Evolutionary conservation across 2,797 vertebrate species (phyloP).

Genomic region (Catostomus latipinnis): DNA sequence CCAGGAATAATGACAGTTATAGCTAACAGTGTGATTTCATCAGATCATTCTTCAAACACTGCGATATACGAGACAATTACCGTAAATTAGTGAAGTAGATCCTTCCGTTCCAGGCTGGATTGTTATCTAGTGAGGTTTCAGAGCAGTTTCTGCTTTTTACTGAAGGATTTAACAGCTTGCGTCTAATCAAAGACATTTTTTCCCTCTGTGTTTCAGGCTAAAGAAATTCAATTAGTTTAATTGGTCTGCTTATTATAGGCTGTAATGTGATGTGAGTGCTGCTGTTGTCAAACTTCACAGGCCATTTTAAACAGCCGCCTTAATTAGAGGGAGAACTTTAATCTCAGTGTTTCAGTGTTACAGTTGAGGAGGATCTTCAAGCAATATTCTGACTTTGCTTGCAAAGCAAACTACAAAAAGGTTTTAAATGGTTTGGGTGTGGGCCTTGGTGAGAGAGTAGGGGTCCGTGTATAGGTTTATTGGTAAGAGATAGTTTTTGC

Average conservation of each 20-base stretch:
- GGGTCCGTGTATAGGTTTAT: constrained; percentile 14
- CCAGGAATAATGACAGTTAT: constrained; percentile 11
- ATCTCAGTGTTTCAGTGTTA: constrained; percentile 70
- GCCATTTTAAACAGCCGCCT: constrained; percentile 69
- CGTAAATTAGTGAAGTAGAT: constrained; percentile 46
- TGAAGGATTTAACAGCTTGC: constrained; percentile 74
- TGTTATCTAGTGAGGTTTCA: constrained; percentile 64
- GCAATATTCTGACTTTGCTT: constrained; percentile 70
- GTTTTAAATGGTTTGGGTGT: constrained; percentile 55
- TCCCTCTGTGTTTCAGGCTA: constrained; percentile 70
- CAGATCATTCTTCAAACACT: constrained; percentile 32
- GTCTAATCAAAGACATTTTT: constrained; percentile 72
- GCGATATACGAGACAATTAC: constrained; percentile 37
- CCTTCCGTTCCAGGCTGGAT: constrained; percentile 66
- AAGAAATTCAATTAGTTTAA: constrained; percentile 80
- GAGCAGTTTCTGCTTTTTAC: constrained; percentile 63
- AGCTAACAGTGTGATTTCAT: constrained; percentile 4
- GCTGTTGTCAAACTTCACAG: constrained; percentile 76
- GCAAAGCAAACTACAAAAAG: constrained; percentile 59
- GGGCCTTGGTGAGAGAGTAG: constrained; percentile 31
- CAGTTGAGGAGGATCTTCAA: constrained; percentile 68
- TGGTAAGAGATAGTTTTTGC: background rate
- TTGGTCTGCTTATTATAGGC: constrained; percentile 75
- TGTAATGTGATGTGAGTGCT: constrained; percentile 70
- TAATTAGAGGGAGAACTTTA: constrained; percentile 76